phyloP scores from a whole-genome alignment of 2,113 vertebrate genomes.

The Nycticorax nycticorax region DNA sequence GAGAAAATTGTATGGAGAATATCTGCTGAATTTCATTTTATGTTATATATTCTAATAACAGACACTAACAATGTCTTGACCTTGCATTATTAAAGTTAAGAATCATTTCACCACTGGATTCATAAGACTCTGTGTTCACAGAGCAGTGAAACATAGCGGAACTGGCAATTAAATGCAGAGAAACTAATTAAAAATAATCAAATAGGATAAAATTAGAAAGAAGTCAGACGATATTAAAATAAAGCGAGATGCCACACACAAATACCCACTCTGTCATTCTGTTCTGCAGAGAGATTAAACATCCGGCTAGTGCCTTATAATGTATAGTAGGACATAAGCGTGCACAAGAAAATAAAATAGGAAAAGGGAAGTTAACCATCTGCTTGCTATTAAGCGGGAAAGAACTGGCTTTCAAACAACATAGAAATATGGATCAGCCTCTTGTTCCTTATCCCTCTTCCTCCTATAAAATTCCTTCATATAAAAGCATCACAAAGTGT shows the following conservation, averaged over 20 bases:
- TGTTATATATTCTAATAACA: not conserved
- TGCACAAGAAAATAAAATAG: not conserved
- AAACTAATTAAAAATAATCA: not conserved
- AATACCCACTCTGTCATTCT: not conserved
- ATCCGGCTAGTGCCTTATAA: not conserved
- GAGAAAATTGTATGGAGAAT: not conserved
- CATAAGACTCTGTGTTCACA: not conserved
- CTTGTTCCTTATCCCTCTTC: not conserved
- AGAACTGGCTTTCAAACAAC: conserved; percentile 12
- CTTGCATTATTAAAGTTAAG: not conserved
- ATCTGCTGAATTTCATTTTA: not conserved
- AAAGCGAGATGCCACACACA: not conserved
- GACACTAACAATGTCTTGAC: not conserved
- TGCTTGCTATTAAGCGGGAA: not conserved
- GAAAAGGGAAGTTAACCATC: not conserved
- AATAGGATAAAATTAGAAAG: not conserved
- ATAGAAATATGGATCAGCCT: not conserved
- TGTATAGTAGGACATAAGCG: not conserved
- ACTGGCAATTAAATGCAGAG: not conserved
- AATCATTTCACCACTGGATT: not conserved
- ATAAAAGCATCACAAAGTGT: not conserved
- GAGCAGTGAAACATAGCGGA: not conserved
- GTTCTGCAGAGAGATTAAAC: not conserved
- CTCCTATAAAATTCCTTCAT: not conserved
- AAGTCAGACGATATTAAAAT: not conserved